phyloP scores from a whole-genome alignment of 2,888 invertebrate species.

The Zaprionus bogoriensis region DNA sequence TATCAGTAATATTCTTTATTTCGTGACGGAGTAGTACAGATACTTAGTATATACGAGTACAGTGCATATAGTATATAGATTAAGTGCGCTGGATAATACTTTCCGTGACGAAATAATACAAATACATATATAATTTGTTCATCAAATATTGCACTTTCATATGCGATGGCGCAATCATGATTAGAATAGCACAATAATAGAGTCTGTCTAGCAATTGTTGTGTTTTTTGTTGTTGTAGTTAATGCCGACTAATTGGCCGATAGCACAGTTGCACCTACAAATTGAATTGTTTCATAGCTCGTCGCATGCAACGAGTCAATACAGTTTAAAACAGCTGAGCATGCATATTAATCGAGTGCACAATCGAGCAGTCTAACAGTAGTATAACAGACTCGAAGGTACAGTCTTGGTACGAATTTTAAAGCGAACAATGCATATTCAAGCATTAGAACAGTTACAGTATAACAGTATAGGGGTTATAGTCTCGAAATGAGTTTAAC shows the following conservation, averaged over 20 bases:
- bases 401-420: too few relatives aligned
- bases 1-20: too few relatives aligned
- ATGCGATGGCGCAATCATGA: slow-evolving; percentile 11
- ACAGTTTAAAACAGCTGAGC: slow-evolving; percentile 31
- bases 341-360: slow-evolving; percentile 10
- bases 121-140: slow-evolving; percentile 14
- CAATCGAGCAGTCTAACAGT: background rate
- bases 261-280: slow-evolving; percentile 15
- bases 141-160: slow-evolving; percentile 12
- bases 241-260: slow-evolving; percentile 11
- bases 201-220: background rate
- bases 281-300: slow-evolving; percentile 13
- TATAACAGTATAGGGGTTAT: too few relatives aligned
- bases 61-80: too few relatives aligned
- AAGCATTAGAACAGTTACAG: too few relatives aligned
- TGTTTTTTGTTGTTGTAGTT: background rate
- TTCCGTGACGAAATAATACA: background rate
- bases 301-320: slow-evolving; percentile 26
- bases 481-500: too few relatives aligned
- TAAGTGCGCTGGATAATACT: background rate
- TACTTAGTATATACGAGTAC: too few relatives aligned
- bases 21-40: too few relatives aligned
- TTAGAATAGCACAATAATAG: background rate
- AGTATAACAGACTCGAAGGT: too few relatives aligned
- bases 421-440: too few relatives aligned